Evolutionary conservation across 1,140 invertebrate species (phyloP), one percentile per base, ranked within the genome.

Genomic region (Drosophila ercepeae): DNA sequence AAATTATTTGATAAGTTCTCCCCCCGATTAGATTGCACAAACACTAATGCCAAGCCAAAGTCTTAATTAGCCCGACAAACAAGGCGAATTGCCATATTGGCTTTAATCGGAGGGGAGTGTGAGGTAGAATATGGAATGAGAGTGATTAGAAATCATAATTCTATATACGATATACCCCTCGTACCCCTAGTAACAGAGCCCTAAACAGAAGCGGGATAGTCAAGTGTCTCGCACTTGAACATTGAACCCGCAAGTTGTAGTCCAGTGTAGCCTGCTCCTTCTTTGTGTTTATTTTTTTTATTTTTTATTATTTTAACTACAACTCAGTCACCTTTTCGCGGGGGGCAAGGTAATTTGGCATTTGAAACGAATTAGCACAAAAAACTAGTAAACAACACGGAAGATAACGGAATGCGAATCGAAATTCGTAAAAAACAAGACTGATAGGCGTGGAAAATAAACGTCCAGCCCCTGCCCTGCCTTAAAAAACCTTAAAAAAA

Each of bases 51-150:
- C 67, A 60, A 64, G 60, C 45, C 71, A 61, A 77, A 57, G 82
- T 60, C 77, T 88, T 86, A 86, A 86, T 86, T 88, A 88, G 82
- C 68, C 82, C 70, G 50, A 58, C 77, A 82, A 86, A 86, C 81
- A 86, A 60, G 63, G 50, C 68, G 67, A 74, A 81, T 81, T 86
- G 79, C 76, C 79, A 44, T 81, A 84, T 81, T 67, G 61, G 7
- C 5, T 60, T 64, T 73, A 88, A 74, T 84, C 76, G 27, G 16
- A 3, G 9, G 19, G n/a, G n/a, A n/a, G n/a, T n/a, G n/a, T n/a
- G n/a, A n/a, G 0, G 23, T 7, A 36, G 32, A 18, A 19, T 19
- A 19, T 29, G 34, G 3, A 13, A 25, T 21, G 27, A 13, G 1
- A 7, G 13, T 11, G 4, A 3, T 5, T 9, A 16, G 23, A 16